Evolutionary conservation across 2,888 invertebrate species (phyloP).

Genomic region (Pharmacophagus antenor): DNA sequence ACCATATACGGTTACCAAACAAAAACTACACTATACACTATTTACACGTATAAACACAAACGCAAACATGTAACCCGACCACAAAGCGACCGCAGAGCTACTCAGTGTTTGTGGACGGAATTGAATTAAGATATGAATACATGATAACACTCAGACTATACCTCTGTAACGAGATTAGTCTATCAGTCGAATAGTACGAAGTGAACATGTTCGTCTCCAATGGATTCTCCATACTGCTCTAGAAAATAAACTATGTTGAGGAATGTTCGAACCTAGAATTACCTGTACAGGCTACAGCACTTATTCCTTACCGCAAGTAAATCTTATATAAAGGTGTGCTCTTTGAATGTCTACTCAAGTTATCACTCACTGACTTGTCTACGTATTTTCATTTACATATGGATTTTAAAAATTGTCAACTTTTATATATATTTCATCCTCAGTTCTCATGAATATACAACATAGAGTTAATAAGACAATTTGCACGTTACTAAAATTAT

Average conservation of each 20-base stretch:
- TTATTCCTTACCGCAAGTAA: neutral
- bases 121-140: constrained; percentile 28
- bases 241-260: neutral
- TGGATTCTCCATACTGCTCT: neutral
- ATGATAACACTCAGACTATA: constrained; percentile 13
- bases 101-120: constrained; percentile 24
- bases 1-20: constrained; percentile 4
- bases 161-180: constrained; percentile 17
- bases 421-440: too few relatives aligned
- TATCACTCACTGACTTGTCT: neutral
- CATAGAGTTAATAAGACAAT: too few relatives aligned
- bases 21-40: constrained; percentile 1
- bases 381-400: too few relatives aligned
- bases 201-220: too few relatives aligned
- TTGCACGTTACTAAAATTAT: too few relatives aligned
- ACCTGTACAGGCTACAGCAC: neutral
- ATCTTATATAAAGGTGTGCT: neutral
- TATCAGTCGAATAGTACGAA: constrained; percentile 5
- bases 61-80: constrained; percentile 13
- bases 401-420: too few relatives aligned
- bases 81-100: constrained; percentile 16
- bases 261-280: neutral
- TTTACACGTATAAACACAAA: constrained; percentile 1
- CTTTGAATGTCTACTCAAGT: neutral
- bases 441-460: too few relatives aligned